phyloP scores from a whole-genome alignment of 2,888 invertebrate species.

The Drosophila glabriapex region DNA sequence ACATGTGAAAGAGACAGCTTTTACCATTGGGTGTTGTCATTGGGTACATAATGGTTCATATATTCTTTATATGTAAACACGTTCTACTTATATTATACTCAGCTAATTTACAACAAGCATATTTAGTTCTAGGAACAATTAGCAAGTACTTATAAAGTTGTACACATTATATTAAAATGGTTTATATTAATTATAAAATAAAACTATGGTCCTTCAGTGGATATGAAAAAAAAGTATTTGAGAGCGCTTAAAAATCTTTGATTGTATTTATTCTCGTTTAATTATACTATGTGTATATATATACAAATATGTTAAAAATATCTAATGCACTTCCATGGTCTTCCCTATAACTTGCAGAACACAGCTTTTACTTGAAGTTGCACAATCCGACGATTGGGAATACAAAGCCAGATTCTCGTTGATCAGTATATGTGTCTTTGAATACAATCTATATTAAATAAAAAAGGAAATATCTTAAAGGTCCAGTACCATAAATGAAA shows the following conservation, averaged over 20 bases:
- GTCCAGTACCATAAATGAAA: neutral
- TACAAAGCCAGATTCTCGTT: neutral
- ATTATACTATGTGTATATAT: neutral
- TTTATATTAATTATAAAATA: neutral
- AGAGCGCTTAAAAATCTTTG: neutral
- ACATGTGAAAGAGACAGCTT: slow-evolving; percentile 12
- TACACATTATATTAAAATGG: neutral
- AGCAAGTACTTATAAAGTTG: neutral
- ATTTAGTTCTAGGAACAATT: neutral
- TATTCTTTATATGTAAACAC: neutral
- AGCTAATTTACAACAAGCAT: neutral
- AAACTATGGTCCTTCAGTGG: neutral
- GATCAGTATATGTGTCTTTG: neutral
- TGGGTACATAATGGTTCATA: slow-evolving; percentile 21
- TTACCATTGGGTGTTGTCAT: slow-evolving; percentile 26
- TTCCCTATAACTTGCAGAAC: neutral
- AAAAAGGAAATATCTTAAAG: neutral
- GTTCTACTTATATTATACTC: neutral
- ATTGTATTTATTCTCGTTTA: neutral
- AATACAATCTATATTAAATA: neutral
- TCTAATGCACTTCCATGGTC: neutral
- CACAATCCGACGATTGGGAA: neutral
- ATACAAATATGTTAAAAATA: neutral
- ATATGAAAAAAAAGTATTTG: slow-evolving; percentile 14
- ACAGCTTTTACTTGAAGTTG: neutral